Evolutionary conservation across 2,113 vertebrate genomes (phyloP), one percentile per base, ranked within the genome.

Genomic region (Hiodon alosoides): DNA sequence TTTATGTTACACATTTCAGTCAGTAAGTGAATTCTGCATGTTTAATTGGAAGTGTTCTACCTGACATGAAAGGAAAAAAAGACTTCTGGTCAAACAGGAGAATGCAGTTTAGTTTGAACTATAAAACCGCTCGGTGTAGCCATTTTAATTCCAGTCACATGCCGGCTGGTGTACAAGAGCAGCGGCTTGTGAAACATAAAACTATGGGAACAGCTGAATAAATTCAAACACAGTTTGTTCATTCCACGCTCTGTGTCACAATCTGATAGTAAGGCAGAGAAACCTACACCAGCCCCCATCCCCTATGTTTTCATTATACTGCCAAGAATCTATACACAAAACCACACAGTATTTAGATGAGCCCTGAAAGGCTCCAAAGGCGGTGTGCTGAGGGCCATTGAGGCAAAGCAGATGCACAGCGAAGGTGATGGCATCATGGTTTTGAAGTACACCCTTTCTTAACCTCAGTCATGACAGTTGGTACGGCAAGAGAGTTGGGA

Each of bases 161-260:
- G 83, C 84, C 79, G 88, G 81, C 74, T 57, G 76, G 82, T 71
- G 72, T 72, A 76, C 78, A 84, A 80, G 82, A 84, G 76, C 85
- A 84, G 83, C 76, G 48, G 17, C 79, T 79, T 70, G 71, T 83
- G 86, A 89, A 89, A 90, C 72, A 69, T 80, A 85, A 87, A 83
- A 86, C 83, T 80, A 71, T 76, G 81, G 84, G 86, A 87, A 82
- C 84, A 87, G 85, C 86, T 87, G 85, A 88, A 82, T 86, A 88
- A 85, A 87, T 87, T 84, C 81, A 85, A 83, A 83, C 83, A 84
- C 80, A 51, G 69, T 86, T 81, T 83, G 61, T 79, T 77, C 79
- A 78, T 88, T 84, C 76, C 85, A 82, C 71, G 74, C 79, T 83
- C 82, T 82, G 78, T 85, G 69, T 77, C 82, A 84, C 85, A 81